Evolutionary conservation across 2,113 vertebrate genomes (phyloP).

Genomic region (Edolisoma coerulescens): DNA sequence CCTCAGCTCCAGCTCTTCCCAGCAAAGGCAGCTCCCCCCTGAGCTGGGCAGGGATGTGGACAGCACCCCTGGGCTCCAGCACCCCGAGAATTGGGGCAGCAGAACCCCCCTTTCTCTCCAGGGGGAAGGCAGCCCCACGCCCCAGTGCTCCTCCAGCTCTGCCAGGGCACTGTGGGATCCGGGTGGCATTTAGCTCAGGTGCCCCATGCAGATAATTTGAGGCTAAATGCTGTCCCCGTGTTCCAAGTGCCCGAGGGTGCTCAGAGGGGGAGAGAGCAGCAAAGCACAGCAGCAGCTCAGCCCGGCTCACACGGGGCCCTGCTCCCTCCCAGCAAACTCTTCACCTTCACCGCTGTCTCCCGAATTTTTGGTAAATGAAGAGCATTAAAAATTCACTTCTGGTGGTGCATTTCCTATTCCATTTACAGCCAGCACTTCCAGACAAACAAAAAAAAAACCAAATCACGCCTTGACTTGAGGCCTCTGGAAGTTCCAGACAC

Average conservation of each 20-base stretch:
- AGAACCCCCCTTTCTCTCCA: fast-evolving
- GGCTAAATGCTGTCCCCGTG: neutral
- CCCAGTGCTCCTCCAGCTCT: neutral
- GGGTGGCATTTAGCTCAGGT: neutral
- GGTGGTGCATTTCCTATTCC: neutral
- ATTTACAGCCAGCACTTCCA: neutral
- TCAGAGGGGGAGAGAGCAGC: neutral
- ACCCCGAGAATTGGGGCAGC: neutral
- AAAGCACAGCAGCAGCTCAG: neutral
- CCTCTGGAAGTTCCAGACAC: neutral
- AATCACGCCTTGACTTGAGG: neutral
- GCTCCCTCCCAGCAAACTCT: neutral
- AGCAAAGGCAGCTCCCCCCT: neutral
- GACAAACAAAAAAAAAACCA: neutral
- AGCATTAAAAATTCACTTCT: neutral
- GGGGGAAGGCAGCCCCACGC: neutral
- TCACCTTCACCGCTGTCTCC: fast-evolving
- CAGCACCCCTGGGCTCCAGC: neutral
- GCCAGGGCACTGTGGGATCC: fast-evolving
- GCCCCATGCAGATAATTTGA: neutral
- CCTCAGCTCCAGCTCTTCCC: neutral
- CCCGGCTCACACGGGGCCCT: neutral
- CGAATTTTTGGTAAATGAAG: neutral
- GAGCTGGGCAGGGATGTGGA: neutral
- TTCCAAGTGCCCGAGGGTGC: neutral